A percentile compares a stretch with the other conserved stretches of the same genome.
phyloP scores from a whole-genome alignment of 1,140 invertebrate species.

The Brachionus sp. region DNA sequence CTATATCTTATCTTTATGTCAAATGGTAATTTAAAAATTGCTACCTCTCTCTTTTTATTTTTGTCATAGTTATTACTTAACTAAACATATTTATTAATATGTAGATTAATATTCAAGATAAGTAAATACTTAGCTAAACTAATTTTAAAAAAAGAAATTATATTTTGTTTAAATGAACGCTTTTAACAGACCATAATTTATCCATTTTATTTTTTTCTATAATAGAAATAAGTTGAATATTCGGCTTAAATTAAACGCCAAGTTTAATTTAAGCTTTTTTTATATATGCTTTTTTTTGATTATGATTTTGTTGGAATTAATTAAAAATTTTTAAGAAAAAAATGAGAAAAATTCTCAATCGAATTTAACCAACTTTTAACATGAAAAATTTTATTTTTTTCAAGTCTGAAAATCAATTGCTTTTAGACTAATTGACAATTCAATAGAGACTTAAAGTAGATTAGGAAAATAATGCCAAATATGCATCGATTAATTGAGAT shows the following conservation, averaged over 20 bases:
- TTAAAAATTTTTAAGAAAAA: neutral
- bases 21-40: neutral
- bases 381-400: neutral
- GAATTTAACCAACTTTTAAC: neutral
- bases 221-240: neutral
- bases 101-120: neutral
- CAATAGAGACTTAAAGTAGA: neutral
- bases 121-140: constrained; percentile 28
- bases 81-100: neutral
- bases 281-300: neutral
- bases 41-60: neutral
- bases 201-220: neutral
- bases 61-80: neutral
- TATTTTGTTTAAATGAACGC: constrained; percentile 53
- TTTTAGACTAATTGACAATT: constrained; percentile 30
- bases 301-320: neutral
- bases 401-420: neutral
- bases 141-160: neutral
- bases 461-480: constrained; percentile 45
- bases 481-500: neutral
- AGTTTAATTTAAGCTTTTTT: neutral
- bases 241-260: neutral
- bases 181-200: constrained; percentile 46
- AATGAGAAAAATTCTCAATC: neutral
- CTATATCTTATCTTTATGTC: neutral